A percentile compares a stretch with the other conserved stretches of the same genome.
Evolutionary conservation across 2,797 vertebrate genomes (phyloP).

Genomic region (Sparus aurata): DNA sequence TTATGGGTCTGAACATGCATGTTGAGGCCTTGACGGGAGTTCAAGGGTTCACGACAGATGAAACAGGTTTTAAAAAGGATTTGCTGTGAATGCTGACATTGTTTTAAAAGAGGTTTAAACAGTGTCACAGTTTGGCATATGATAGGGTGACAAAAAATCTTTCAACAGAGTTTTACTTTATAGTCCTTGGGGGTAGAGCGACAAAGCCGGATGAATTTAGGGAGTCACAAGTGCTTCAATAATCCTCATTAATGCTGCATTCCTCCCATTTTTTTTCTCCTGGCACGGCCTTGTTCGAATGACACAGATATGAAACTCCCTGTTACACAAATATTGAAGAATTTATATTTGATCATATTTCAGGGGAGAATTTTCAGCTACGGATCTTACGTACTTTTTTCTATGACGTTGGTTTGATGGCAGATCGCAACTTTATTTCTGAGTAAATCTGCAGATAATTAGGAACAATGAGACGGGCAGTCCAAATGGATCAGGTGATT

Average conservation of each 20-base stretch:
- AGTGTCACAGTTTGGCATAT: slow-evolving; percentile 60
- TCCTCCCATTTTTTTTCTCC: slow-evolving; percentile 68
- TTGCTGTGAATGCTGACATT: slow-evolving; percentile 77
- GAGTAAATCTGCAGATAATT: slow-evolving; percentile 60
- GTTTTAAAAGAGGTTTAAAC: slow-evolving; percentile 72
- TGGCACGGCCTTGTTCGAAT: slow-evolving; percentile 57
- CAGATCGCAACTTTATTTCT: slow-evolving; percentile 12
- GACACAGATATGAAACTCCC: slow-evolving; percentile 33
- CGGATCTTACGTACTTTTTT: fast-evolving
- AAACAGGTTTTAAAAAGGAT: slow-evolving; percentile 57
- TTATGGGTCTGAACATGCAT: background rate
- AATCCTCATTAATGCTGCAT: slow-evolving; percentile 85
- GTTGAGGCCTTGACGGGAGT: slow-evolving; percentile 13
- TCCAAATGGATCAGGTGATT: slow-evolving; percentile 62
- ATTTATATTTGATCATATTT: background rate
- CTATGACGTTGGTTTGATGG: background rate
- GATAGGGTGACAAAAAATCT: slow-evolving; percentile 63
- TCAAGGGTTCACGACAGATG: slow-evolving; percentile 55
- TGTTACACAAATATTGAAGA: background rate
- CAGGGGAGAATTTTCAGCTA: background rate
- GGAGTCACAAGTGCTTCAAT: slow-evolving; percentile 84
- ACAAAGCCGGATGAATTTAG: slow-evolving; percentile 85
- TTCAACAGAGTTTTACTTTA: slow-evolving; percentile 68
- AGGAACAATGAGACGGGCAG: slow-evolving; percentile 30
- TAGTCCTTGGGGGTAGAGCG: slow-evolving; percentile 50